A percentile compares a stretch with the other conserved stretches of the same genome.
These are phyloP conservation scores for Andrena hattorfiana DNA, from an alignment of 2,888 invertebrate species.

Conservation along the genomic window DNA sequence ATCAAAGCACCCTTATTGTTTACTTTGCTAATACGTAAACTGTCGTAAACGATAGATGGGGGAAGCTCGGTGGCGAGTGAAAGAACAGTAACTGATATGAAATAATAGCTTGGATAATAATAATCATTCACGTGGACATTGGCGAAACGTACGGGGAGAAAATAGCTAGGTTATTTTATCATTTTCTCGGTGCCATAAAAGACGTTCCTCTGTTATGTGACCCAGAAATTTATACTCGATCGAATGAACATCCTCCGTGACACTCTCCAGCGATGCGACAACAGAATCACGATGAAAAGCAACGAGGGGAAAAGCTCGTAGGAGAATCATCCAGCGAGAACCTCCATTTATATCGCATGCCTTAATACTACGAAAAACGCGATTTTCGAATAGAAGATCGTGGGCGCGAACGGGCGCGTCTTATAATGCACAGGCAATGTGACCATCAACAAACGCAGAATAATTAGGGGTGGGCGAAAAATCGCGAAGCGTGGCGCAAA, in stretches of 20 bases:
- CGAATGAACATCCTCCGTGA: slow-evolving; percentile 3
- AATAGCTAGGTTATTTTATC: background rate
- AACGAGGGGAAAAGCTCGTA: slow-evolving; percentile 9
- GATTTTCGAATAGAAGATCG: background rate
- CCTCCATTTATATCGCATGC: slow-evolving; percentile 13
- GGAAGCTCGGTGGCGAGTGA: background rate
- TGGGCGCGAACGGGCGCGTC: background rate
- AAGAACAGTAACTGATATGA: background rate
- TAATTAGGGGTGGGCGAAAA: slow-evolving; percentile 23
- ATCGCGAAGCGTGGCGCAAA: slow-evolving; percentile 22
- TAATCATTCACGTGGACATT: background rate
- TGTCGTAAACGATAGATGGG: background rate
- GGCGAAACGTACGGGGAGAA: background rate
- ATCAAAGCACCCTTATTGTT: background rate
- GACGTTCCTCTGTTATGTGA: background rate
- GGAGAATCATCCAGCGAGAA: background rate
- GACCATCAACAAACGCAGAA: slow-evolving; percentile 19
- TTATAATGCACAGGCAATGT: slow-evolving; percentile 13
- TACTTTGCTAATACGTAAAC: background rate
- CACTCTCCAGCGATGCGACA: background rate
- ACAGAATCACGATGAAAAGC: background rate
- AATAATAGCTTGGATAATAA: background rate
- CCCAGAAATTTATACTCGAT: slow-evolving; percentile 11
- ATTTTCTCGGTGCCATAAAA: slow-evolving; percentile 17
- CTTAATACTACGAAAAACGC: background rate